Evolutionary conservation across 2,797 vertebrate species (phyloP), one percentile per base, ranked within the genome.

Genomic region (Sparidentex hasta): DNA sequence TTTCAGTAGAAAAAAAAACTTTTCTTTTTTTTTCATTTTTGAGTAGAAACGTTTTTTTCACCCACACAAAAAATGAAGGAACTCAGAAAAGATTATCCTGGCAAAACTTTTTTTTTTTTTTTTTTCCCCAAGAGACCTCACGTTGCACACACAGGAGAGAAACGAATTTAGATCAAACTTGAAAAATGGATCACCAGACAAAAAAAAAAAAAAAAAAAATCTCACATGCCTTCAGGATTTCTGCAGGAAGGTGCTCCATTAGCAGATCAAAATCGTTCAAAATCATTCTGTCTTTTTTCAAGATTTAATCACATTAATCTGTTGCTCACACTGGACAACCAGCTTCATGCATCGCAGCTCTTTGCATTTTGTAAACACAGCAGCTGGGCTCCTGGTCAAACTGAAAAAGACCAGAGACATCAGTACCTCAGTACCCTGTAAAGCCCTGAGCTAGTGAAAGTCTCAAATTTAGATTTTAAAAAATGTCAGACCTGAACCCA

Each of bases 401-500:
- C 18, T 27, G 0, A 62, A 33, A 54, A 47, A 59, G 7, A 67
- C 44, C 1, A 18, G 38, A 63, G 13, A 8, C 27, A 5, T 11
- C 17, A 46, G 41, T 8, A 41, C 7, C n/a, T 29, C 46, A 43
- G 18, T 18, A 50, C 27, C 20, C 25, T 18, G 20, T 25, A 56
- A 47, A 52, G 23, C 33, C 16, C 13, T 14, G 63, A 61, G 55
- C 17, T 29, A 18, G 56, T 50, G 21, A 62, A 14, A 75, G 43
- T 61, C 58, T 81, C 69, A 63, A 64, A 80, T 76, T 27, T 27
- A 27, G 27, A 27, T 27, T 27, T 27, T 27, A 27, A 27, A 27
- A 27, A 27, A 27, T 27, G 27, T 27, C 13, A 57, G 21, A 47
- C 11, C 27, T 0, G 1, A 68, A 56, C 14, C 1, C 2, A 23